A percentile compares a stretch with the other conserved stretches of the same genome.
Conservation (phyloP, 2,113 vertebrate genomes). For the Onychostoma macrolepis region DNA sequence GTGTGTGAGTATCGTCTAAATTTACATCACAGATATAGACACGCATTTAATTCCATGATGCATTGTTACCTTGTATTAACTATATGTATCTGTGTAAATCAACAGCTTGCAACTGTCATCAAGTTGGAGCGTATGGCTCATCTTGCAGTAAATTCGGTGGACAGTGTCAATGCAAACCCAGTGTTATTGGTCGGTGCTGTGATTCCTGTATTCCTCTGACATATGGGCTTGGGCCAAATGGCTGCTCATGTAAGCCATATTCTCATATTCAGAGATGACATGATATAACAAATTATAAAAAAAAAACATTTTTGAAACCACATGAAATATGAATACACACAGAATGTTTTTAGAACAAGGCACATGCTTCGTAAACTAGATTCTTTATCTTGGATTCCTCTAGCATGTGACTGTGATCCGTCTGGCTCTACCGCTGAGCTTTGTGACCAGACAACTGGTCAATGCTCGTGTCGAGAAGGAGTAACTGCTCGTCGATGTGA, state of each 20-base stretch:
- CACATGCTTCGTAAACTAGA: neutral
- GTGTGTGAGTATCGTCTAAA: constrained; percentile 73
- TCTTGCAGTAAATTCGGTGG: constrained; percentile 82
- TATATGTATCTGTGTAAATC: neutral
- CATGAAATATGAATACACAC: neutral
- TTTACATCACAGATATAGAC: neutral
- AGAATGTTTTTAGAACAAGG: neutral
- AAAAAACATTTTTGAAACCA: neutral
- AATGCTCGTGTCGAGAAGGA: constrained; percentile 79
- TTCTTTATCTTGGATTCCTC: neutral
- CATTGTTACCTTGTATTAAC: neutral
- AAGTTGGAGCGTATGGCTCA: constrained; percentile 69
- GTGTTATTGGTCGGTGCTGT: constrained; percentile 81
- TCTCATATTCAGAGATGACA: neutral
- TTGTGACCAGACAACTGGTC: constrained; percentile 83
- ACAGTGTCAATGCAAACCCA: constrained; percentile 81
- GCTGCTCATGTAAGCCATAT: constrained; percentile 78
- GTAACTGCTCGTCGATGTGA: constrained; percentile 77
- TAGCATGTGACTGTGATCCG: constrained; percentile 84
- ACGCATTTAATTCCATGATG: neutral
- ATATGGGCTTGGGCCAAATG: constrained; percentile 77
- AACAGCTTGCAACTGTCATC: constrained; percentile 83
- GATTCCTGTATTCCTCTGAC: constrained; percentile 79
- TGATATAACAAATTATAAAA: neutral
- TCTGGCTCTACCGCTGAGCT: constrained; percentile 73